A percentile compares a stretch with the other conserved stretches of the same genome.
phyloP scores from a whole-genome alignment of 53 echinoderm and acorn worm species.

The Mesocentrotus franciscanus region DNA sequence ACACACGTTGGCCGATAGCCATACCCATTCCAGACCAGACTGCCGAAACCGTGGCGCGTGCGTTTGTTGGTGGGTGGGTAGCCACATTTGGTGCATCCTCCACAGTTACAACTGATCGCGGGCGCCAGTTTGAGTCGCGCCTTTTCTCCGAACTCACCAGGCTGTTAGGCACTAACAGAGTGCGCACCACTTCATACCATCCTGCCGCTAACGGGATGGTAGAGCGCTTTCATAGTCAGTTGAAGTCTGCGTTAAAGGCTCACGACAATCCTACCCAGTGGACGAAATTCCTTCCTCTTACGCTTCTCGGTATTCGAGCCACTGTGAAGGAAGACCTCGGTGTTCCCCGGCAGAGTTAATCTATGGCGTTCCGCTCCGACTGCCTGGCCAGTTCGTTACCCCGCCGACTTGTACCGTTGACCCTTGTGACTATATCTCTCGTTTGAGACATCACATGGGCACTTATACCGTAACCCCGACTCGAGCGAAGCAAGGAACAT shows the following conservation, averaged over 20 bases:
- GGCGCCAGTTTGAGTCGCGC: too few relatives aligned
- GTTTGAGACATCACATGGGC: conserved; percentile 68
- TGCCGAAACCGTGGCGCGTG: too few relatives aligned
- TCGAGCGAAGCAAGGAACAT: not conserved
- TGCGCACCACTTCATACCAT: conserved; percentile 63
- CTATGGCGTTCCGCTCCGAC: too few relatives aligned
- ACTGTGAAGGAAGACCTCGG: conserved; percentile 52
- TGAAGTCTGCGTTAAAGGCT: conserved; percentile 63
- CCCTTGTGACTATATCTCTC: too few relatives aligned
- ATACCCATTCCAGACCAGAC: too few relatives aligned
- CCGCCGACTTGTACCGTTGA: too few relatives aligned
- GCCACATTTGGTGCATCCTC: too few relatives aligned
- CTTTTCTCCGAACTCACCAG: too few relatives aligned
- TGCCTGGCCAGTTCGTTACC: too few relatives aligned
- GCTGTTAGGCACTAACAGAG: conserved; percentile 42
- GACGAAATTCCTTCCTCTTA: conserved; percentile 43
- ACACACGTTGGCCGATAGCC: too few relatives aligned
- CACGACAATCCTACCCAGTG: conserved; percentile 53
- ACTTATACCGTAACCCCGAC: conserved; percentile 20
- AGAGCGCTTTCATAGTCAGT: conserved; percentile 61
- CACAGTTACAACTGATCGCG: too few relatives aligned
- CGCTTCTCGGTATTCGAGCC: conserved; percentile 54
- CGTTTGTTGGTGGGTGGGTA: too few relatives aligned
- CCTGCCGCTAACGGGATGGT: not conserved
- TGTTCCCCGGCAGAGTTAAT: conserved; percentile 60